These are phyloP conservation scores for Vombatus ursinus DNA, from an alignment of 2,113 vertebrate species.

Conservation along the genomic window DNA sequence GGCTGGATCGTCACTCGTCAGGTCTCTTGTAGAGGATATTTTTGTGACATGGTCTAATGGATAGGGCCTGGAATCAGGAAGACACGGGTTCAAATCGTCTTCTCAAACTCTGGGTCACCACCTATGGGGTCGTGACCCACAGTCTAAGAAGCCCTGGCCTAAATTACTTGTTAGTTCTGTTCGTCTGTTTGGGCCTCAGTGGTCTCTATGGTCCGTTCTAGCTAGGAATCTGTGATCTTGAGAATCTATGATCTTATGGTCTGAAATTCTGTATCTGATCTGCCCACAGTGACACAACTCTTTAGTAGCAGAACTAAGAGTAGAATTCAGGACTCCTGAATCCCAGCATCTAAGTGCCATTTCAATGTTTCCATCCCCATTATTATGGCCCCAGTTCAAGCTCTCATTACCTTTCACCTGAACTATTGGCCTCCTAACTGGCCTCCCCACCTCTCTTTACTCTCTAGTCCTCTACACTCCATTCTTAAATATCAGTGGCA, in stretches of 20 bases:
- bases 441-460: not conserved
- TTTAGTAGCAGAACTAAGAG: not conserved
- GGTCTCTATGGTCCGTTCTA: not conserved
- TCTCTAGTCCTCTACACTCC: not conserved
- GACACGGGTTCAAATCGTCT: not conserved
- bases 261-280: not conserved
- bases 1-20: not conserved
- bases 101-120: too few relatives aligned
- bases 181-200: not conserved
- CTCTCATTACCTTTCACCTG: not conserved
- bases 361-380: not conserved
- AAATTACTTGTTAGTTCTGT: not conserved
- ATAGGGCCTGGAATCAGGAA: not conserved
- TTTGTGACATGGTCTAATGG: not conserved
- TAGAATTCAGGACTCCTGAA: not conserved
- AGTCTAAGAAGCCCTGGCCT: not conserved
- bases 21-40: not conserved
- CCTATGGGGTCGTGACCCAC: too few relatives aligned
- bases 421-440: not conserved
- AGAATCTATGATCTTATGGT: not conserved
- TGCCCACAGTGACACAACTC: not conserved
- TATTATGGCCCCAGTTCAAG: not conserved
- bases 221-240: not conserved
- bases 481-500: not conserved
- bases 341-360: not conserved